These are phyloP conservation scores for Xestia c-nigrum DNA, from an alignment of 2,888 invertebrate genomes.

Conservation along the genomic window DNA sequence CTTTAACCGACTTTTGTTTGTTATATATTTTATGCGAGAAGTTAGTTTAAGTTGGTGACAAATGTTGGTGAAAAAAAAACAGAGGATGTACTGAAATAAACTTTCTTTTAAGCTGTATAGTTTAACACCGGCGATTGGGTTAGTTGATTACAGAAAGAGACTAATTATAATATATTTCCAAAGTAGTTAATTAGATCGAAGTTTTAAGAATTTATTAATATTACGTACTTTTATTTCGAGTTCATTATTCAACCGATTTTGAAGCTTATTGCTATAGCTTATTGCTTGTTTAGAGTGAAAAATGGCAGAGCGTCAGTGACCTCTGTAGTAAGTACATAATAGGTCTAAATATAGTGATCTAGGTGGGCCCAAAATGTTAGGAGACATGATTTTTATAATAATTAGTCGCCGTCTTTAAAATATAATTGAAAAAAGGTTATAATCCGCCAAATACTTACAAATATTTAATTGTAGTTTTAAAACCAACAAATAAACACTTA, in stretches of 20 bases:
- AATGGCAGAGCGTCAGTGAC: too few species aligned
- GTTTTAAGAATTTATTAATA: background rate
- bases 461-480: background rate
- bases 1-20: conserved; percentile 64
- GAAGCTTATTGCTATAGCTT: too few species aligned
- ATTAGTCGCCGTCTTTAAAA: background rate
- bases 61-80: conserved; percentile 35
- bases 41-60: conserved; percentile 50
- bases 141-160: conserved; percentile 19
- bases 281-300: too few species aligned
- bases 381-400: background rate
- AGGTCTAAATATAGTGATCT: background rate
- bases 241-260: too few species aligned
- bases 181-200: conserved; percentile 9
- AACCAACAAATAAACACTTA: background rate
- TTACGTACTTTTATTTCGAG: background rate
- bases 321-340: background rate
- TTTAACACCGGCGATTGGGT: conserved; percentile 42
- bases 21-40: conserved; percentile 62
- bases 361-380: background rate
- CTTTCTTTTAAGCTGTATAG: conserved; percentile 24
- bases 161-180: conserved; percentile 8
- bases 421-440: background rate
- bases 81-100: conserved; percentile 34
- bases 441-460: background rate